Evolutionary conservation across 2,888 invertebrate genomes (phyloP).

Genomic region (Callyntrura guangdongensis): DNA sequence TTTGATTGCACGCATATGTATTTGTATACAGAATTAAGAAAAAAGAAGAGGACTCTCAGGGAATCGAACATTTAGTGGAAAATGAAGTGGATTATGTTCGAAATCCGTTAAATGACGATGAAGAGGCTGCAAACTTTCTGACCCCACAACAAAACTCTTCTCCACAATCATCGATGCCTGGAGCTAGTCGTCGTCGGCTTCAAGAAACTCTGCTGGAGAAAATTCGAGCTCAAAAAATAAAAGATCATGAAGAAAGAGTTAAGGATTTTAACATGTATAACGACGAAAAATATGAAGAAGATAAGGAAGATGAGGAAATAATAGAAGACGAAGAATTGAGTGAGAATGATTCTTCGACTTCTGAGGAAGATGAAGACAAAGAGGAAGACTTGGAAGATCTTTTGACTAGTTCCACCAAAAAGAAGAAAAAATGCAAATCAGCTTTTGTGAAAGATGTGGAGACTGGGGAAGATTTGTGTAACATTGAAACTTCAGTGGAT

Average conservation of each 20-base stretch:
- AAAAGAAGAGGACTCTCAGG: conserved; percentile 85
- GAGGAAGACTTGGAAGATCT: conserved; percentile 73
- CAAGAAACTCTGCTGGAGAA: conserved; percentile 77
- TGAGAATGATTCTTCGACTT: conserved; percentile 67
- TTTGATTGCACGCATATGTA: too few species aligned
- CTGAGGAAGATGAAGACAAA: conserved; percentile 61
- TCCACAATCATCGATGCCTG: conserved; percentile 74
- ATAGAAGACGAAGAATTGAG: conserved; percentile 86
- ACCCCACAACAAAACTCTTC: conserved; percentile 30
- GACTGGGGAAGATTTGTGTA: conserved; percentile 59
- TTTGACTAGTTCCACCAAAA: conserved; percentile 85
- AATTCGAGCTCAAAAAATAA: conserved; percentile 83
- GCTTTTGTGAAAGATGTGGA: conserved; percentile 85
- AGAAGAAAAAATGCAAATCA: conserved; percentile 86
- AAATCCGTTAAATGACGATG: conserved; percentile 72
- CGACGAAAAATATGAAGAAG: conserved; percentile 84
- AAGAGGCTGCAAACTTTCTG: conserved; percentile 62
- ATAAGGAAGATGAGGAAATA: conserved; percentile 85
- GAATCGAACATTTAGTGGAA: conserved; percentile 85
- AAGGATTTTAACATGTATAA: conserved; percentile 85
- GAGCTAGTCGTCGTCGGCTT: conserved; percentile 76
- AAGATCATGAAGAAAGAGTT: conserved; percentile 85
- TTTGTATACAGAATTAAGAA: conserved; percentile 86
- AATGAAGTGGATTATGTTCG: conserved; percentile 83
- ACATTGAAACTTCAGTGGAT: conserved; percentile 82